A percentile compares a stretch with the other conserved stretches of the same genome.
phyloP scores from a whole-genome alignment of 2,888 invertebrate species.

The Agrochola lota region DNA sequence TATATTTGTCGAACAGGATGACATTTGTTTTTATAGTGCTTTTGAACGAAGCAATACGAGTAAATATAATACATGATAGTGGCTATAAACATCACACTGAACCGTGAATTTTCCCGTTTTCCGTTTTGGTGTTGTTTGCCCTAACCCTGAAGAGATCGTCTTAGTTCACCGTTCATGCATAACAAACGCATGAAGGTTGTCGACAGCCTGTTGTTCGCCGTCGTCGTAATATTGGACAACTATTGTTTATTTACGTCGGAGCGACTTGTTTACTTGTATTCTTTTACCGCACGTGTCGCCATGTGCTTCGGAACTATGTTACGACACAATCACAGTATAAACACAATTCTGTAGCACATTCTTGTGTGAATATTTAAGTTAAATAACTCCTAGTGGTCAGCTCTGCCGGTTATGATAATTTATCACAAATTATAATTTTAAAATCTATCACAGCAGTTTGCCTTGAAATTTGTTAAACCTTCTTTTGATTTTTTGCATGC shows the following conservation, averaged over 20 bases:
- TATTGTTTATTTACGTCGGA: slow-evolving; percentile 57
- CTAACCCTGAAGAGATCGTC: too few species aligned
- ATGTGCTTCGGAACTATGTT: slow-evolving; percentile 15
- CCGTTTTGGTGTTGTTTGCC: slow-evolving; percentile 10
- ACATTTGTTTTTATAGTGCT: background rate
- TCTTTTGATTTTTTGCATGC: slow-evolving; percentile 34
- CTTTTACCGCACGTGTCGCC: slow-evolving; percentile 35
- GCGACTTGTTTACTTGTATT: slow-evolving; percentile 48
- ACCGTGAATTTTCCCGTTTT: slow-evolving; percentile 1
- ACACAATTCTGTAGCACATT: slow-evolving; percentile 18
- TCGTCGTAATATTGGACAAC: slow-evolving; percentile 55
- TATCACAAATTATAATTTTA: slow-evolving; percentile 28
- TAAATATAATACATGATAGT: background rate
- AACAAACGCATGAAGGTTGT: slow-evolving; percentile 58
- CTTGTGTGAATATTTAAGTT: slow-evolving; percentile 43
- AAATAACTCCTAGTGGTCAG: slow-evolving; percentile 21
- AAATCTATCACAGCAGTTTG: slow-evolving; percentile 40
- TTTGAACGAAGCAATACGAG: background rate
- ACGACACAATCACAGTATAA: background rate
- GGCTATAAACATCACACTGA: background rate
- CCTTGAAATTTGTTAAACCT: slow-evolving; percentile 46
- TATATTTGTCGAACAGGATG: background rate
- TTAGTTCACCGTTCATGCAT: slow-evolving; percentile 37
- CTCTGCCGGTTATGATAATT: slow-evolving; percentile 54
- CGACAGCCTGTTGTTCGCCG: slow-evolving; percentile 34